These are phyloP conservation scores for Danionella dracula DNA, from an alignment of 2,797 vertebrate genomes.

Conservation along the genomic window DNA sequence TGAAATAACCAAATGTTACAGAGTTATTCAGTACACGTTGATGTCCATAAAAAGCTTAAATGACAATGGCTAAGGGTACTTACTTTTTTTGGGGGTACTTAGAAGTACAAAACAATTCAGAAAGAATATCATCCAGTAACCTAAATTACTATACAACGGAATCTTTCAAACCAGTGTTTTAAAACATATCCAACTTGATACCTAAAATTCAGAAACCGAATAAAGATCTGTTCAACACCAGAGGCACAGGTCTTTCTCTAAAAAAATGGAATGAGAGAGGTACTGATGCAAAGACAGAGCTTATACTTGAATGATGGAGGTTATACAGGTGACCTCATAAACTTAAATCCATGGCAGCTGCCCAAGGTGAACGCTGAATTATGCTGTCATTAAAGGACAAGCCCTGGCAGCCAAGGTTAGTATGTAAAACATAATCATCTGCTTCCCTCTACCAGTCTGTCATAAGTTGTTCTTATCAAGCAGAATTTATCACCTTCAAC, in stretches of 20 bases:
- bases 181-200: neutral
- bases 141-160: no score
- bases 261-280: constrained; percentile 50
- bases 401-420: constrained; percentile 77
- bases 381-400: constrained; percentile 82
- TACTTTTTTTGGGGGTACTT: no score
- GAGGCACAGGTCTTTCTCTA: constrained; percentile 23
- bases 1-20: no score
- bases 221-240: neutral
- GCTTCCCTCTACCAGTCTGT: constrained; percentile 67
- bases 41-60: no score
- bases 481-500: constrained; percentile 74
- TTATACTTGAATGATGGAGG: constrained; percentile 81
- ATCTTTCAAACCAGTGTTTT: no score
- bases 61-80: no score
- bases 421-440: constrained; percentile 80
- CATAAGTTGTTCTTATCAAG: constrained; percentile 72
- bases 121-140: no score
- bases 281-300: constrained; percentile 73
- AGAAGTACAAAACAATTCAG: no score
- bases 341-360: constrained; percentile 77
- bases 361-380: constrained; percentile 82
- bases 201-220: neutral
- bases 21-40: no score
- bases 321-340: constrained; percentile 78